phyloP scores from a whole-genome alignment of 2,797 vertebrate genomes.

The Neosilurus mollespiculum region DNA sequence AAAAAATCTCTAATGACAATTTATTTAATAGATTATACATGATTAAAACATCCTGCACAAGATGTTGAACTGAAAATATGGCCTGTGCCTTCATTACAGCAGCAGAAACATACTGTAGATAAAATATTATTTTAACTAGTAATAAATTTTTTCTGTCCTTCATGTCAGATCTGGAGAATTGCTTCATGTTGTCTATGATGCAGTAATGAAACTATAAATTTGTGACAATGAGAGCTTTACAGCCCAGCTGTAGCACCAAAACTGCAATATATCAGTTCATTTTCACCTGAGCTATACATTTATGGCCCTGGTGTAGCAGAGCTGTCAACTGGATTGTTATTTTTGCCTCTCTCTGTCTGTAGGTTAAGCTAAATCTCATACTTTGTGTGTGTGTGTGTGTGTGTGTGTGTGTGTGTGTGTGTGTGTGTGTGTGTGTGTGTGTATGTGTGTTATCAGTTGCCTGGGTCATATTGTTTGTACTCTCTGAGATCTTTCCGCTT shows the following conservation, averaged over 20 bases:
- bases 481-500: slow-evolving; percentile 40
- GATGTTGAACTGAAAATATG: not conserved
- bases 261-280: slow-evolving; percentile 42
- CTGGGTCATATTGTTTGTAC: slow-evolving; percentile 43
- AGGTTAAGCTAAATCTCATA: slow-evolving; percentile 41
- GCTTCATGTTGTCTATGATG: slow-evolving; percentile 39
- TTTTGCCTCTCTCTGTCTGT: slow-evolving; percentile 24
- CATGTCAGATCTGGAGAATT: slow-evolving; percentile 40
- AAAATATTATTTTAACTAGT: slow-evolving; percentile 39
- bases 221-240: slow-evolving; percentile 45
- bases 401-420: no score
- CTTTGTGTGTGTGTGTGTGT: slow-evolving; percentile 7
- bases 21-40: not conserved
- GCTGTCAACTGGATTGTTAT: slow-evolving; percentile 45
- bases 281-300: slow-evolving; percentile 39
- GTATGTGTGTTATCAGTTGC: slow-evolving; percentile 43
- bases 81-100: slow-evolving; percentile 32
- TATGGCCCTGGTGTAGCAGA: slow-evolving; percentile 21
- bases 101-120: slow-evolving; percentile 26
- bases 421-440: not conserved
- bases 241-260: slow-evolving; percentile 24
- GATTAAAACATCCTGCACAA: not conserved
- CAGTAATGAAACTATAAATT: slow-evolving; percentile 51
- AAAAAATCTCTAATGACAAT: not conserved
- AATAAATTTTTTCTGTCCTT: slow-evolving; percentile 37